Base-by-base conservation (phyloP, 2,113 vertebrate species). In the Dryoscopus gambensis region DNA sequence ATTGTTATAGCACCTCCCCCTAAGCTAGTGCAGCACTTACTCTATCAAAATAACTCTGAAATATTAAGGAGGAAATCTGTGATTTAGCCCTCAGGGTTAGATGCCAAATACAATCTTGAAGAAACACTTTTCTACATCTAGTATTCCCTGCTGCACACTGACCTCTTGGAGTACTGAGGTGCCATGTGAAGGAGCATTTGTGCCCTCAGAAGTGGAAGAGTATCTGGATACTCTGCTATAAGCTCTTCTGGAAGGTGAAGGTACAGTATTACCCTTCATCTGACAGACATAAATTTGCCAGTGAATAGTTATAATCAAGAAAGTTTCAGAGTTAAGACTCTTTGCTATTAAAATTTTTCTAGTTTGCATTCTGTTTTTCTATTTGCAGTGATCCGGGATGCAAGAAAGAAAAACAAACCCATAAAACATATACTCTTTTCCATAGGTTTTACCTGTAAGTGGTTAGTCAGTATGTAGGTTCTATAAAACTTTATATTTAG, bases 141-240 rank as follows among this genome's bases (percentile, higher is more conserved):
- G 18, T 35, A 30, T 82, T 87, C 44, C 5, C 20, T 68, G 23
- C 10, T 68, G 9, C 35, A 37, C 20, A 20, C 18, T 31, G 23
- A 50, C 7, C 6, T 83, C 25, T n/a, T 74, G 28, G 83, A 42
- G 31, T 75, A 28, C 35, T 70, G 33, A 83, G 59, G 33, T 55
- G 24, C 11, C 2, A 0, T 0, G 0, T 52, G 49, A 88, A 71
- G 17, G 9, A 35, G 68, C 20, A 2, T 73, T 64, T 60, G 7
- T 15, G 15, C 23, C 35, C 64, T 83, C 47, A 71, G 42, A 69
- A 89, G 40, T 22, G 22, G 46, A 69, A 80, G 13, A 64, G 5
- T 4, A 15, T 87, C 55, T 89, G 82, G 11, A 19, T 22, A 11
- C 16, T 57, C 65, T 82, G 6, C 28, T 65, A 2, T 53, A 15